A percentile compares a stretch with the other conserved stretches of the same genome.
Conservation (phyloP, 2,888 invertebrate species). For the Drosophila cognata region DNA sequence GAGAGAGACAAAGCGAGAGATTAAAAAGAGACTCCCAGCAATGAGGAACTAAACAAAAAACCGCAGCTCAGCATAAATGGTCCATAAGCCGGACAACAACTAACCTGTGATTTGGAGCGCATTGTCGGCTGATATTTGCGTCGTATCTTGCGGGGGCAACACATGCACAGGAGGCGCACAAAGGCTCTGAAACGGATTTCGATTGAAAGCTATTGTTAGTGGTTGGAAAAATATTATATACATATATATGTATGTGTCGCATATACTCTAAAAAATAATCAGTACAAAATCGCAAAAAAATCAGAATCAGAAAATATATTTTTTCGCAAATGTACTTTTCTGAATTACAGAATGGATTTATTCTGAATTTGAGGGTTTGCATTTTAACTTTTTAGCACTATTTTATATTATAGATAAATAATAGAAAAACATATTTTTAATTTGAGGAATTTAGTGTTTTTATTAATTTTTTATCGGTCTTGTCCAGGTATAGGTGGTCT, state of each 20-base stretch:
- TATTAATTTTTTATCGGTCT: no score
- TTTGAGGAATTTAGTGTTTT: no score
- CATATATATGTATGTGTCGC: not conserved
- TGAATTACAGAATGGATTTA: no score
- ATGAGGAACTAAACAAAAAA: conserved; percentile 29
- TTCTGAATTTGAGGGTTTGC: no score
- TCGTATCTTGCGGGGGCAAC: conserved; percentile 93
- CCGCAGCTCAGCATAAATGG: conserved; percentile 25
- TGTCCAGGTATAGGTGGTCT: no score
- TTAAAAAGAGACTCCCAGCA: conserved; percentile 25
- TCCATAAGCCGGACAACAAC: conserved; percentile 57
- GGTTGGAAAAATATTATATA: not conserved
- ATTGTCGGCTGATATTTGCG: conserved; percentile 93
- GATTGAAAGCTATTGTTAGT: conserved; percentile 3
- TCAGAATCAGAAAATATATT: not conserved
- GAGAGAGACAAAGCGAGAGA: not conserved
- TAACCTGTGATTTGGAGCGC: conserved; percentile 94
- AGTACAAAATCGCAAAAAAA: not conserved
- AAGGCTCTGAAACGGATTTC: conserved; percentile 91
- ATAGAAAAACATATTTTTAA: no score
- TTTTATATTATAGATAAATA: no score
- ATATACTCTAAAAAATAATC: not conserved
- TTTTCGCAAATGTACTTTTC: no score
- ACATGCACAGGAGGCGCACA: conserved; percentile 94
- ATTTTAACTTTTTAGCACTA: no score